Conservation (phyloP, 2,888 invertebrate genomes). For the Rhingia rostrata region DNA sequence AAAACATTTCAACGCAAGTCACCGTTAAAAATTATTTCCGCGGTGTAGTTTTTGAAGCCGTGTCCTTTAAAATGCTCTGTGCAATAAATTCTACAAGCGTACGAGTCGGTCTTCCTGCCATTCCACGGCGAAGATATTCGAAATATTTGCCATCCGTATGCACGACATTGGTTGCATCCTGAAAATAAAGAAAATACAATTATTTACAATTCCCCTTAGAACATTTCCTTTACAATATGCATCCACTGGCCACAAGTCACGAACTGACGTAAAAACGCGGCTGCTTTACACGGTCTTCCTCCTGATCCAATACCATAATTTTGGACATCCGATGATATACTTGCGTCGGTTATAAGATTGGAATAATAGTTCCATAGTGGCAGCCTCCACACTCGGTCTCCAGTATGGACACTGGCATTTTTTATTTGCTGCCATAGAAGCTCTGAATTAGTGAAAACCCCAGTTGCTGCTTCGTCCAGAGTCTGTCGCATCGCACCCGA, state of each 20-base stretch:
- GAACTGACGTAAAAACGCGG: conserved; percentile 90
- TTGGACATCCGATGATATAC: conserved; percentile 81
- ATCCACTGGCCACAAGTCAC: conserved; percentile 89
- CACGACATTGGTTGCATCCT: conserved; percentile 90
- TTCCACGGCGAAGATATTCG: conserved; percentile 86
- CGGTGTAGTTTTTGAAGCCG: conserved; percentile 77
- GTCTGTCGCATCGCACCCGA: conserved; percentile 87
- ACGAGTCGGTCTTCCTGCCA: conserved; percentile 90
- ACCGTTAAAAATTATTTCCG: too few species aligned
- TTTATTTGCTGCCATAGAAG: conserved; percentile 87
- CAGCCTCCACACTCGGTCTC: conserved; percentile 92
- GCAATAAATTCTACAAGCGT: conserved; percentile 88
- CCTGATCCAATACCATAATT: conserved; percentile 84
- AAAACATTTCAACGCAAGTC: too few species aligned
- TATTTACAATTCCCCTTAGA: neutral
- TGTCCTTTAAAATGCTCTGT: conserved; percentile 83
- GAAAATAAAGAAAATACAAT: conserved; percentile 20
- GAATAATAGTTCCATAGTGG: conserved; percentile 90
- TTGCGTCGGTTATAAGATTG: conserved; percentile 83
- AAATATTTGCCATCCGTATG: conserved; percentile 86
- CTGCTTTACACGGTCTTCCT: conserved; percentile 88
- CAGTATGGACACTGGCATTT: conserved; percentile 88
- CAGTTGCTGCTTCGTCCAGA: conserved; percentile 87
- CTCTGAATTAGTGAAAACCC: conserved; percentile 89
- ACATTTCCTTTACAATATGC: conserved; percentile 85